Evolutionary conservation across 2,797 vertebrate species (phyloP).

Genomic region (Discoglossus pictus): DNA sequence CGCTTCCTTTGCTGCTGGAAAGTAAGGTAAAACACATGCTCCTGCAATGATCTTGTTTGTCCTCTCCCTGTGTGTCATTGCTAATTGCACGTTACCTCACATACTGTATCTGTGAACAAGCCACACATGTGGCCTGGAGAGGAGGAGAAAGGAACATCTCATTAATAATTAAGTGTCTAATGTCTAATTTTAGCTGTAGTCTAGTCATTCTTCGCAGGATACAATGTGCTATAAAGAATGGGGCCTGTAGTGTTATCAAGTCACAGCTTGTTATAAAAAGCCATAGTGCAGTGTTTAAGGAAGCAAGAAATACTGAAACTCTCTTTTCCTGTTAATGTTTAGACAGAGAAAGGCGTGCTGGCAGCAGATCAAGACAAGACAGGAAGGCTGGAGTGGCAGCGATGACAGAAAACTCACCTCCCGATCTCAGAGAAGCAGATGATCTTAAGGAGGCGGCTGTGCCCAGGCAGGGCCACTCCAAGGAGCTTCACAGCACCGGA

Average conservation of each 20-base stretch:
- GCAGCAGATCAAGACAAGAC: conserved; percentile 56
- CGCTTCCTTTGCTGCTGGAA: conserved; percentile 1
- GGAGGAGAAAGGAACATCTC: conserved; percentile 23
- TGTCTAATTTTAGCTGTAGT: conserved; percentile 44
- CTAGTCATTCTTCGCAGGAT: conserved; percentile 33
- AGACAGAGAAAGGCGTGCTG: conserved; percentile 65
- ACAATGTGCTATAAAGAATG: conserved; percentile 30
- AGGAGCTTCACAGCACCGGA: conserved; percentile 61
- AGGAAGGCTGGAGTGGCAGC: conserved; percentile 48
- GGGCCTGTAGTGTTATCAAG: conserved; percentile 53
- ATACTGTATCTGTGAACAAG: conserved; percentile 16
- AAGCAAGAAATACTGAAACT: conserved; percentile 53
- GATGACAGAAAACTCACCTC: conserved; percentile 28
- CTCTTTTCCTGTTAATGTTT: conserved; percentile 59
- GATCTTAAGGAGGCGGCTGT: conserved; percentile 43
- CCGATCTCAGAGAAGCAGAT: conserved; percentile 44
- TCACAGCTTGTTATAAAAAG: conserved; percentile 35
- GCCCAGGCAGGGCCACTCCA: conserved; percentile 59
- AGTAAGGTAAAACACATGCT: conserved; percentile 11
- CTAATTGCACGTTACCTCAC: conserved; percentile 26
- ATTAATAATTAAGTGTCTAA: conserved; percentile 39
- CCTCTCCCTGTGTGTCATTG: conserved; percentile 14
- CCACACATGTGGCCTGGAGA: conserved; percentile 23
- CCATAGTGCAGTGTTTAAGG: conserved; percentile 54
- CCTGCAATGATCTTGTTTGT: background rate